phyloP scores from a whole-genome alignment of 2,888 invertebrate species.

The Mamestra brassicae region DNA sequence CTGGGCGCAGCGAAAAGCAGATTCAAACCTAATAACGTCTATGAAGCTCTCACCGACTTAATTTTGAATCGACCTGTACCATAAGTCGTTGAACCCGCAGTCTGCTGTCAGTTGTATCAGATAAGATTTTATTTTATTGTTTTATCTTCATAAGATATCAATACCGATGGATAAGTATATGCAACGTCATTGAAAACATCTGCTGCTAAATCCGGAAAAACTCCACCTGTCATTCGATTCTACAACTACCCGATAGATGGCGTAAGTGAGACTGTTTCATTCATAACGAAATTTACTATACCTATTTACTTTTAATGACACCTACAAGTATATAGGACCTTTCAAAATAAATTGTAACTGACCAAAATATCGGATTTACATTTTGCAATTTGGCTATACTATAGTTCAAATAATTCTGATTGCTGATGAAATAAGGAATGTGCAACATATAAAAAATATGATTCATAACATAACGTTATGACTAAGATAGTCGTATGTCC shows the following conservation, averaged over 20 bases:
- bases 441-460: not conserved
- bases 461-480: conserved; percentile 1
- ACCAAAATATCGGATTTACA: conserved; percentile 33
- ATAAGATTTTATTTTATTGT: not conserved
- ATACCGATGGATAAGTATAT: not conserved
- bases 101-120: not conserved
- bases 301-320: not conserved
- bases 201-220: not conserved
- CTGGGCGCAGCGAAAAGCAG: too few relatives aligned
- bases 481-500: conserved; percentile 15
- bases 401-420: not conserved
- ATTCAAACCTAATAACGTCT: too few relatives aligned
- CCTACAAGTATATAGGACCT: not conserved
- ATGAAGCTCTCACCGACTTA: too few relatives aligned
- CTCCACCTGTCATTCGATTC: not conserved
- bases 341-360: conserved; percentile 11
- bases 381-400: not conserved
- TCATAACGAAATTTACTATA: not conserved
- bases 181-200: not conserved
- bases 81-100: not conserved
- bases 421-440: not conserved
- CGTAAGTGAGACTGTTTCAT: conserved; percentile 3
- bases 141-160: not conserved
- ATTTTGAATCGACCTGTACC: too few relatives aligned
- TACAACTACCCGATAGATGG: conserved; percentile 25